phyloP scores from a whole-genome alignment of 2,797 vertebrate genomes.

The Anguilla megastoma region DNA sequence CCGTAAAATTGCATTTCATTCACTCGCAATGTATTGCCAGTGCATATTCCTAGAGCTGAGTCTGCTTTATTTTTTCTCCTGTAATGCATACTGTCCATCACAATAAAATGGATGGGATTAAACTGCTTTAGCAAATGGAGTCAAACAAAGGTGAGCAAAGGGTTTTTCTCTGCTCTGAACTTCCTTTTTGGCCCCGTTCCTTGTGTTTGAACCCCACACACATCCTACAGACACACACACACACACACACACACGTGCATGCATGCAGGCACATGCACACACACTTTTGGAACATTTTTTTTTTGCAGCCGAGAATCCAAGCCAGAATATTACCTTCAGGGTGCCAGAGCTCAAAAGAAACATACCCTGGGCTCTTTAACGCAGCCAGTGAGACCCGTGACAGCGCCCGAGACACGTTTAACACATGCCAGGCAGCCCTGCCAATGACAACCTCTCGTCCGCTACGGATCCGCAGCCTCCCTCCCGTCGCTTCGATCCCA shows the following conservation, averaged over 20 bases:
- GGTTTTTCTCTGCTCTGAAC: conserved; percentile 25
- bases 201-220: conserved; percentile 23
- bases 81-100: background rate
- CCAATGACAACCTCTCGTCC: background rate
- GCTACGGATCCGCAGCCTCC: background rate
- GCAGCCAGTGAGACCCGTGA: background rate
- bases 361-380: background rate
- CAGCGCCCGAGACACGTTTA: background rate
- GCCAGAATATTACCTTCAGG: background rate
- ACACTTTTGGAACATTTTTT: background rate
- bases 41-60: background rate
- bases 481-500: background rate
- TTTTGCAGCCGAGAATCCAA: background rate
- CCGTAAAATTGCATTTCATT: conserved; percentile 5
- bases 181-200: conserved; percentile 36
- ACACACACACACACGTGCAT: conserved; percentile 6
- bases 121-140: background rate
- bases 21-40: background rate
- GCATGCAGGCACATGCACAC: conserved; percentile 5
- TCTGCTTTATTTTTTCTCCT: background rate
- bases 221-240: conserved; percentile 6
- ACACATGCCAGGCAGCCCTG: background rate
- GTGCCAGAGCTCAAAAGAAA: background rate
- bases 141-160: background rate
- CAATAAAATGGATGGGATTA: background rate